Percentiles rank a stretch among this genome's conserved stretches.
phyloP scores from a whole-genome alignment of 2,797 vertebrate species.

The Scolopax rusticola region DNA sequence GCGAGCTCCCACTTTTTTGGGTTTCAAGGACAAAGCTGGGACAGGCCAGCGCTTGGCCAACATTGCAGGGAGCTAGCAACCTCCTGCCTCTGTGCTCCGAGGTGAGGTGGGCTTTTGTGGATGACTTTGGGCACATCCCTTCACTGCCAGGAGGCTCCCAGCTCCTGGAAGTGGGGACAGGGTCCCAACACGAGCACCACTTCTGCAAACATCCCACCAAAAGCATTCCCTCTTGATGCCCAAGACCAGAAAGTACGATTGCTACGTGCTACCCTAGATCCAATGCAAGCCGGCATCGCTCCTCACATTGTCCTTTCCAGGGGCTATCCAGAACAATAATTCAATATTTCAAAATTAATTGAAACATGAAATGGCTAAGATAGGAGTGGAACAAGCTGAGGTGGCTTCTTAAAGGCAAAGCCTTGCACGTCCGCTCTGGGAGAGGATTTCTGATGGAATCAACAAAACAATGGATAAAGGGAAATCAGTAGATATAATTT shows the following conservation, averaged over 20 bases:
- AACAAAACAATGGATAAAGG: conserved; percentile 50
- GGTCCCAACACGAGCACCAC: fast-evolving
- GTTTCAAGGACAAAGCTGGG: conserved; percentile 51
- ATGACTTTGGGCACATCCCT: not conserved
- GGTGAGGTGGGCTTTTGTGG: not conserved
- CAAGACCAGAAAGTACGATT: not conserved
- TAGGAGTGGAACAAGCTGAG: not conserved
- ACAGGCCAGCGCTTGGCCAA: not conserved
- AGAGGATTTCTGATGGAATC: conserved; percentile 30
- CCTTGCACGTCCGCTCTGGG: not conserved
- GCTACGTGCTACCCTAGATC: not conserved
- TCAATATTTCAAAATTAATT: conserved; percentile 29
- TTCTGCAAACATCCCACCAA: not conserved
- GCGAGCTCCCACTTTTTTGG: not conserved
- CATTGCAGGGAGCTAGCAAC: not conserved
- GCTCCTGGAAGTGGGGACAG: not conserved
- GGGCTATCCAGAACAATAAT: conserved; percentile 7
- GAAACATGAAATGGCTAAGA: conserved; percentile 9
- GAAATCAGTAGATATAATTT: conserved; percentile 47
- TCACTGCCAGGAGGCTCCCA: not conserved
- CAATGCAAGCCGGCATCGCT: not conserved
- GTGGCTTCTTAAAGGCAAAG: not conserved
- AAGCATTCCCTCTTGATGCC: not conserved
- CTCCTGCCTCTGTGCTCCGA: not conserved
- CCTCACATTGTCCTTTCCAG: not conserved